phyloP scores from a whole-genome alignment of 2,888 invertebrate genomes.

The Drosophila stalkeri region DNA sequence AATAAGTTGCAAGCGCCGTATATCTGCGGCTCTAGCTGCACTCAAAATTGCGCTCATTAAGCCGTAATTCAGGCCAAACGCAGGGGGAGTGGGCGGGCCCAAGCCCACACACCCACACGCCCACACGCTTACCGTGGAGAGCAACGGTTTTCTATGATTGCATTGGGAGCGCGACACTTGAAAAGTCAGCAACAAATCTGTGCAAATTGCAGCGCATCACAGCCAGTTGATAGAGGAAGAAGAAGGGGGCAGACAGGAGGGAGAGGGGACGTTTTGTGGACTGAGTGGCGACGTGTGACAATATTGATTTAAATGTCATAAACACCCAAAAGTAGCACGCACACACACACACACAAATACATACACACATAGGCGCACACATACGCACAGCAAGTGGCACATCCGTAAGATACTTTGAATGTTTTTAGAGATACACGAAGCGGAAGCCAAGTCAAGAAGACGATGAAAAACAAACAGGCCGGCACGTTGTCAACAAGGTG shows the following conservation, averaged over 20 bases:
- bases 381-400: slow-evolving; percentile 71
- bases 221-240: neutral
- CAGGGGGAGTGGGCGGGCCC: neutral
- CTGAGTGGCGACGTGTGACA: slow-evolving; percentile 55
- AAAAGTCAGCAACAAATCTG: slow-evolving; percentile 58
- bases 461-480: slow-evolving; percentile 63
- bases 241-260: neutral
- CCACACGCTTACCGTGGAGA: neutral
- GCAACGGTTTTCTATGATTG: slow-evolving; percentile 54
- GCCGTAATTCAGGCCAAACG: slow-evolving; percentile 65
- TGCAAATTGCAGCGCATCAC: slow-evolving; percentile 51
- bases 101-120: neutral
- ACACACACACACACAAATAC: slow-evolving; percentile 17
- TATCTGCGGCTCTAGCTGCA: slow-evolving; percentile 52
- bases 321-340: slow-evolving; percentile 71
- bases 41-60: slow-evolving; percentile 74
- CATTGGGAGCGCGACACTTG: slow-evolving; percentile 60
- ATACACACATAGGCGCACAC: neutral
- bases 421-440: slow-evolving; percentile 68
- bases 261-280: neutral
- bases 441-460: slow-evolving; percentile 74
- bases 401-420: slow-evolving; percentile 80
- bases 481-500: slow-evolving; percentile 30
- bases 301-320: slow-evolving; percentile 82
- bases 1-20: slow-evolving; percentile 70